phyloP scores from a whole-genome alignment of 2,888 invertebrate species.

The Oasisia sp. region DNA sequence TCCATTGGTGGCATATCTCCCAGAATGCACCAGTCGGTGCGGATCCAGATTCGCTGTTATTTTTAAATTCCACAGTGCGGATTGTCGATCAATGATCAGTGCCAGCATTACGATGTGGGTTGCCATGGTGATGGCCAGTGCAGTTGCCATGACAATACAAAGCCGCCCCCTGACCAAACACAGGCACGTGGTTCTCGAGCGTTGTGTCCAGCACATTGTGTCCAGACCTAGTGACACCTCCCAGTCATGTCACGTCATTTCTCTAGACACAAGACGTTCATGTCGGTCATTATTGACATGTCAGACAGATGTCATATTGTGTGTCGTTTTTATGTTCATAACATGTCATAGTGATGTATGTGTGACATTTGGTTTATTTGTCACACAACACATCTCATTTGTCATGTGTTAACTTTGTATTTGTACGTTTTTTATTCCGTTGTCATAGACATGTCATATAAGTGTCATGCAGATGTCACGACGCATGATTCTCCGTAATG shows the following conservation, averaged over 20 bases:
- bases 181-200: constrained; percentile 6
- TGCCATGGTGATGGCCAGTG: constrained; percentile 22
- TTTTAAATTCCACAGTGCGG: neutral
- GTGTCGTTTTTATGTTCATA: neutral
- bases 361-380: neutral
- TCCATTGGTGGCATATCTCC: neutral
- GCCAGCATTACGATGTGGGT: constrained; percentile 23
- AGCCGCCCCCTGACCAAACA: constrained; percentile 25
- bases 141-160: constrained; percentile 8
- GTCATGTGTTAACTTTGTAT: neutral
- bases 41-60: neutral
- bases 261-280: neutral
- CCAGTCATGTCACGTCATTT: neutral
- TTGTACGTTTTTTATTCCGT: neutral
- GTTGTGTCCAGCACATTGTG: neutral
- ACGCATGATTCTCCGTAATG: neutral
- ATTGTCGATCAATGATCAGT: constrained; percentile 24
- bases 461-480: neutral
- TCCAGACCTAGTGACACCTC: too few relatives aligned
- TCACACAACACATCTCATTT: neutral
- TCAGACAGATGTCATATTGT: neutral
- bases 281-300: neutral
- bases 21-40: neutral
- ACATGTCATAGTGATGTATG: neutral
- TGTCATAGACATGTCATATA: neutral